Conservation (phyloP, 2,888 invertebrate genomes). For the Melikaiella ostensackeni region DNA sequence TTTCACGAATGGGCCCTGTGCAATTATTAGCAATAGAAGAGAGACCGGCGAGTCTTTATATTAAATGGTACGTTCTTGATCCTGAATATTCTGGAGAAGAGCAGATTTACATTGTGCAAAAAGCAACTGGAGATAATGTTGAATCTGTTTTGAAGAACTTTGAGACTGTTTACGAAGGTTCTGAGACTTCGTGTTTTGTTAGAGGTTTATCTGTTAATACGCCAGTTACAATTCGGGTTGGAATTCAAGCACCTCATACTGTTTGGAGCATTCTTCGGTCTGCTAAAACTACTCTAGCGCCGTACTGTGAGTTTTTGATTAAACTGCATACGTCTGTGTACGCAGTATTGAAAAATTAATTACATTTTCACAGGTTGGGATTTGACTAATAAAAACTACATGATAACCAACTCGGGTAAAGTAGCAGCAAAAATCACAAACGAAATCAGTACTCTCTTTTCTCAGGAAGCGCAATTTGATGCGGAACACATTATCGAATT, state of each 20-base stretch:
- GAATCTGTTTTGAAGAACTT: constrained; percentile 65
- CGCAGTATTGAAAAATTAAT: background rate
- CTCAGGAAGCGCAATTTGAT: constrained; percentile 77
- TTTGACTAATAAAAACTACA: constrained; percentile 73
- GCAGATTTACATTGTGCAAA: constrained; percentile 77
- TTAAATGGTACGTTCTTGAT: constrained; percentile 78
- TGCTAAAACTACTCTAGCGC: constrained; percentile 76
- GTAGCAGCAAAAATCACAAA: constrained; percentile 76
- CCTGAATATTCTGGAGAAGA: constrained; percentile 75
- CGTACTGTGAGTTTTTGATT: constrained; percentile 72
- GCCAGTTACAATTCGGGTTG: constrained; percentile 79
- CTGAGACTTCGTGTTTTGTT: constrained; percentile 77
- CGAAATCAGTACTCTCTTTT: constrained; percentile 75
- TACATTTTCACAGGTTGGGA: constrained; percentile 71
- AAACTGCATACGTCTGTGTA: background rate
- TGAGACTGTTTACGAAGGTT: constrained; percentile 78
- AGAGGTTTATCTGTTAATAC: constrained; percentile 77
- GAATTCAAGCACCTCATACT: constrained; percentile 78
- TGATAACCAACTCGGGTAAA: constrained; percentile 78
- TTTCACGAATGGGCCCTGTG: constrained; percentile 68
- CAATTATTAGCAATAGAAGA: constrained; percentile 78
- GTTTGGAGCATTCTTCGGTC: constrained; percentile 79
- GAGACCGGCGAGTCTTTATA: constrained; percentile 79
- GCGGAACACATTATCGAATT: constrained; percentile 79
- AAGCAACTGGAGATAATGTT: constrained; percentile 74